These are phyloP conservation scores for Antheraea mylitta DNA, from an alignment of 1,140 invertebrate species.

Conservation along the genomic window DNA sequence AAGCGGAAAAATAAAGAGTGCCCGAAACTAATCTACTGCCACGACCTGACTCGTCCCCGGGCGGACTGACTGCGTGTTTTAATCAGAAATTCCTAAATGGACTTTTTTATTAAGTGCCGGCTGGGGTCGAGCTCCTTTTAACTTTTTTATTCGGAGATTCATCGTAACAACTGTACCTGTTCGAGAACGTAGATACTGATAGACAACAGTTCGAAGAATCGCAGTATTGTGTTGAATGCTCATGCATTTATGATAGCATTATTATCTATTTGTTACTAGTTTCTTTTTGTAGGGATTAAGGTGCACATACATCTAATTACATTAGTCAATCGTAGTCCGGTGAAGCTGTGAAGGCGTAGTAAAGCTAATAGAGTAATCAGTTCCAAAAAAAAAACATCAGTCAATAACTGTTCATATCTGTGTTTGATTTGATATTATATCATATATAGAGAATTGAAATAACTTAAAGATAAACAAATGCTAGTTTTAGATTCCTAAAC, in stretches of 20 bases:
- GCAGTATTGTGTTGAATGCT: slow-evolving; percentile 10
- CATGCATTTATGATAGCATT: slow-evolving; percentile 16
- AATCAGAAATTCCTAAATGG: slow-evolving; percentile 65
- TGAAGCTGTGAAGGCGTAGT: too few species aligned
- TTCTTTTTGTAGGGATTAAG: neutral
- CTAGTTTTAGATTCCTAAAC: too few species aligned
- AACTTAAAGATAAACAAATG: too few species aligned
- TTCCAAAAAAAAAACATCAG: too few species aligned
- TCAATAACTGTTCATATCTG: neutral
- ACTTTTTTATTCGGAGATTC: slow-evolving; percentile 34
- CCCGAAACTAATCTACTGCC: slow-evolving; percentile 68
- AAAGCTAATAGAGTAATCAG: too few species aligned
- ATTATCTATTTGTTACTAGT: slow-evolving; percentile 3
- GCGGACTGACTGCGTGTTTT: slow-evolving; percentile 56
- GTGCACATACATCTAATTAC: neutral
- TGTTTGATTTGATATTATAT: too few species aligned
- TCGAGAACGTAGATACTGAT: slow-evolving; percentile 20
- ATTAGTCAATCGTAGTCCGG: too few species aligned
- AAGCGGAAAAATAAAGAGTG: slow-evolving; percentile 50
- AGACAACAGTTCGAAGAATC: neutral
- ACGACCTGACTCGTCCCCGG: slow-evolving; percentile 42
- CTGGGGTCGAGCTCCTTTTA: slow-evolving; percentile 39
- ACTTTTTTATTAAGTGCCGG: slow-evolving; percentile 45
- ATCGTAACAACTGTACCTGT: slow-evolving; percentile 32
- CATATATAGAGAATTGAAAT: too few species aligned